phyloP scores from a whole-genome alignment of 2,113 vertebrate species.

The Morone chrysops region DNA sequence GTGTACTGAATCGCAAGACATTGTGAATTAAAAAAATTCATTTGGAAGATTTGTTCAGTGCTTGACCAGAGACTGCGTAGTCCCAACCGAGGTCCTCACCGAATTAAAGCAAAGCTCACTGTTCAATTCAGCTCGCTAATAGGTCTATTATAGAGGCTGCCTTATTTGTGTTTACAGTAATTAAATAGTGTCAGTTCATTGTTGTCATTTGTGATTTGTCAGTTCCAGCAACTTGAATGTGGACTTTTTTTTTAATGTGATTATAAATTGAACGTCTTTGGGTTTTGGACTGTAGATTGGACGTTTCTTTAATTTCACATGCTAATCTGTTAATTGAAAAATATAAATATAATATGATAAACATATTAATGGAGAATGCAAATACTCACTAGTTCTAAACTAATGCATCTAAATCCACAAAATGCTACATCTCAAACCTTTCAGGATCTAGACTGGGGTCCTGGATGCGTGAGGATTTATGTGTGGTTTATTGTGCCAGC shows the following conservation, averaged over 20 bases:
- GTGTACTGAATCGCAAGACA: too few species aligned
- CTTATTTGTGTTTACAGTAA: not conserved
- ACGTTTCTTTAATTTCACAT: not conserved
- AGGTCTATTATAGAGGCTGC: not conserved
- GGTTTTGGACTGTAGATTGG: not conserved
- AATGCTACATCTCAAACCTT: not conserved
- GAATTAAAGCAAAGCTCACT: too few species aligned
- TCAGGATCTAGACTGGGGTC: not conserved
- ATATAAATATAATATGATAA: too few species aligned
- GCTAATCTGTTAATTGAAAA: not conserved
- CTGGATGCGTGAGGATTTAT: slow-evolving; percentile 13
- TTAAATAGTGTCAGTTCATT: not conserved
- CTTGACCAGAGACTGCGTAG: too few species aligned
- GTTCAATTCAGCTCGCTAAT: not conserved
- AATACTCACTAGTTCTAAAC: not conserved
- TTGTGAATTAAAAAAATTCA: too few species aligned
- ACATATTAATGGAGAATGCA: not conserved
- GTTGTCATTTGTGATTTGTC: not conserved
- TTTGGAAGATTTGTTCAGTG: too few species aligned
- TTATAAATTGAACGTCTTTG: not conserved
- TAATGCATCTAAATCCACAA: not conserved
- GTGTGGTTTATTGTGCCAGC: not conserved
- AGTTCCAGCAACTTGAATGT: not conserved
- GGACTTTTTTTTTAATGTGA: not conserved
- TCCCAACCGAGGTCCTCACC: too few species aligned